Evolutionary conservation across 2,797 vertebrate species (phyloP), one percentile per base, ranked within the genome.

Genomic region (Urosaurus nigricauda): DNA sequence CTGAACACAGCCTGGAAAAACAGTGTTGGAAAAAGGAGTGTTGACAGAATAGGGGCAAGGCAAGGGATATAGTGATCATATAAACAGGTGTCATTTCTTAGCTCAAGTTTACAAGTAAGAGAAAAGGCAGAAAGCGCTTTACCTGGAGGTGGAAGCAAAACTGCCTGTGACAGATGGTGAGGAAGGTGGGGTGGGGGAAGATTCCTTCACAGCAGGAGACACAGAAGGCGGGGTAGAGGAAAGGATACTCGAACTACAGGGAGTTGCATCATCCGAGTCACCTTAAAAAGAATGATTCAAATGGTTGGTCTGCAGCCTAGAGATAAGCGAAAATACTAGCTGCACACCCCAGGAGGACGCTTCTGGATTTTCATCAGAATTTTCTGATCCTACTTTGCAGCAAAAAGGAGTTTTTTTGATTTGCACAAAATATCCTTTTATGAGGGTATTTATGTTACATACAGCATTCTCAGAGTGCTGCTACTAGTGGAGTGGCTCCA

Each of bases 231-330:
- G 98, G 11, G 98, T 98, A 90, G 98, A 98, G 87, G 98, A 98
- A 80, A 99, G 98, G 90, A 97, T 94, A 12, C 94, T 95, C 58
- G 98, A 97, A 91, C 97, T 95, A 16, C 98, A 96, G 29, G 98
- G 98, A 9, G 98, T 97, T 0, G 98, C 98, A 0, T 99, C 99
- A 37, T 99, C 99, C 0, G 98, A 99, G 96, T 99, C 99, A 87
- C 98, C 99, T 99, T 96, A 79, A 93, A 91, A 91, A 93, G 84
- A 82, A 92, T 87, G 90, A 94, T 60, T 83, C 29, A 84, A 47
- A 85, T 9, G n/a, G 80, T 94, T 93, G 89, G 87, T 68, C 56
- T 89, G 78, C 40, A 70, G 37, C 47, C 32, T 53, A 17, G 24
- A 9, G 60, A 43, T 16, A 6, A 37, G 2, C 4, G 37, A 68